Percentiles rank a stretch among this genome's conserved stretches.
Conservation (phyloP, 2,888 invertebrate genomes). For the Eupithecia insigniata region DNA sequence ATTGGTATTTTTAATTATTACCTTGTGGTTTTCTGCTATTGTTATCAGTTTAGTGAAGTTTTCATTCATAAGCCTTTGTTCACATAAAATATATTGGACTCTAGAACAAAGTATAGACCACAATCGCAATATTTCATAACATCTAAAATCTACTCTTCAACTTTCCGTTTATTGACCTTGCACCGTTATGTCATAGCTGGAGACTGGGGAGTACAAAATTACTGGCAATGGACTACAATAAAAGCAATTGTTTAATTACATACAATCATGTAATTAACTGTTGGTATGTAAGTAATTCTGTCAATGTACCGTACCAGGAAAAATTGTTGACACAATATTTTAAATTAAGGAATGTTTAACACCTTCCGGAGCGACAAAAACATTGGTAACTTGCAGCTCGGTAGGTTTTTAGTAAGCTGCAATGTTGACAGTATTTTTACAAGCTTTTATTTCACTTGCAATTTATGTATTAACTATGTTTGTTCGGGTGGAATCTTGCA, state of each 20-base stretch:
- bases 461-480: too few species aligned
- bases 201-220: not conserved
- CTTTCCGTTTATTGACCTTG: not conserved
- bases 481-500: too few species aligned
- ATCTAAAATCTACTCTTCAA: not conserved
- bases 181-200: not conserved
- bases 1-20: too few species aligned
- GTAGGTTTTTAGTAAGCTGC: too few species aligned
- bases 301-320: not conserved
- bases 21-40: too few species aligned
- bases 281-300: constrained; percentile 4
- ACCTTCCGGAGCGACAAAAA: not conserved
- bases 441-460: too few species aligned
- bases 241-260: constrained; percentile 33
- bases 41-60: too few species aligned
- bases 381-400: too few species aligned
- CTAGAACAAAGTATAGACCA: too few species aligned
- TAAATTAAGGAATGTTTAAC: not conserved
- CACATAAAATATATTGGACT: too few species aligned
- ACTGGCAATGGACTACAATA: constrained; percentile 22
- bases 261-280: constrained; percentile 17
- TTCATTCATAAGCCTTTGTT: too few species aligned
- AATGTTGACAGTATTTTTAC: too few species aligned
- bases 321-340: not conserved
- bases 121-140: not conserved